These are phyloP conservation scores for Drosophila aff. DNA, from an alignment of 1,140 invertebrate genomes.

Conservation along the genomic window DNA sequence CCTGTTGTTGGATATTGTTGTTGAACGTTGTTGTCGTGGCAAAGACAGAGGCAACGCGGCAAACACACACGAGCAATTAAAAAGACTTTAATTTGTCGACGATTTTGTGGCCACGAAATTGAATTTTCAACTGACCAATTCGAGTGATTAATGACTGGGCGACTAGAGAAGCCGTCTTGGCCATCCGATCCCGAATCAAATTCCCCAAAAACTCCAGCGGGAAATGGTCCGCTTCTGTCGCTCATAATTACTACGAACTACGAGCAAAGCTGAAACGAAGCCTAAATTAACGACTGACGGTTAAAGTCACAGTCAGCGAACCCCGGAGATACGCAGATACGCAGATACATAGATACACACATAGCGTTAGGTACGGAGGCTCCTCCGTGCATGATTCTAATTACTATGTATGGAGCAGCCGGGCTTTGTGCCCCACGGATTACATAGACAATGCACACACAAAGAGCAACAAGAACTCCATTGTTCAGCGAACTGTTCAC, in stretches of 20 bases:
- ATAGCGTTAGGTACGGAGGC: conserved; percentile 26
- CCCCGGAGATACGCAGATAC: conserved; percentile 34
- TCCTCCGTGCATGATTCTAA: conserved; percentile 74
- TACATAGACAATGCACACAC: conserved; percentile 58
- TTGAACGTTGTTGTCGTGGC: conserved; percentile 36
- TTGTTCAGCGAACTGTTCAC: conserved; percentile 36
- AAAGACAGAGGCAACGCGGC: conserved; percentile 15
- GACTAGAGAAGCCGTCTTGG: conserved; percentile 1
- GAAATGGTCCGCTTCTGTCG: conserved; percentile 44
- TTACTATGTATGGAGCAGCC: conserved; percentile 68
- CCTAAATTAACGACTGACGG: conserved; percentile 55
- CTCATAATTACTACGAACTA: conserved; percentile 35
- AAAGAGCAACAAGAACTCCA: conserved; percentile 32
- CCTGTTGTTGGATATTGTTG: conserved; percentile 43
- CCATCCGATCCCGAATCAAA: conserved; percentile 29
- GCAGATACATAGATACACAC: conserved; percentile 20
- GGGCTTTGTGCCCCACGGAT: conserved; percentile 41
- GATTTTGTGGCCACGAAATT: conserved; percentile 62
- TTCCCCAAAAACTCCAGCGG: conserved; percentile 9
- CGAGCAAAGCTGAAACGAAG: conserved; percentile 4
- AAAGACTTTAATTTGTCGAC: conserved; percentile 81
- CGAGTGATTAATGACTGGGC: conserved; percentile 62
- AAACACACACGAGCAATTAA: conserved; percentile 59
- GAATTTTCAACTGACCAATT: conserved; percentile 72
- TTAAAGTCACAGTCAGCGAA: conserved; percentile 76